Evolutionary conservation across 2,113 vertebrate genomes (phyloP).

Genomic region (Ameiurus melas): DNA sequence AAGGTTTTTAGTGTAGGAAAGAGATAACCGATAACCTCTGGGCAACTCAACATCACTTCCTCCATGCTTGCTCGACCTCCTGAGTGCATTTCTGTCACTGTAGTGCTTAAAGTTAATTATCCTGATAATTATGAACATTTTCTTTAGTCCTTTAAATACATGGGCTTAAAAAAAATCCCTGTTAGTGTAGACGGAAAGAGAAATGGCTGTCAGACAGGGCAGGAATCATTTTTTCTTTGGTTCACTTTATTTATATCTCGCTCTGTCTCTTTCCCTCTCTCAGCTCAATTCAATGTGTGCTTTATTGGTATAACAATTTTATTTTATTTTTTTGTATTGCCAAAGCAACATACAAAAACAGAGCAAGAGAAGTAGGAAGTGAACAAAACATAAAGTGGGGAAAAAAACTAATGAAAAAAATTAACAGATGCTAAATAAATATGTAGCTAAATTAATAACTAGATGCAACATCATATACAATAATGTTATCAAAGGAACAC

Average conservation of each 20-base stretch:
- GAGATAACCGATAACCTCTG: neutral
- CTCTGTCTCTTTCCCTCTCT: neutral
- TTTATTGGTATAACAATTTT: no score
- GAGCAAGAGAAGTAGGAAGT: no score
- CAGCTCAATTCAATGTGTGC: no score
- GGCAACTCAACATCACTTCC: constrained; percentile 23
- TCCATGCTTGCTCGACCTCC: neutral
- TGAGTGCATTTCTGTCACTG: neutral
- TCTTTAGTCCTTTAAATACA: neutral
- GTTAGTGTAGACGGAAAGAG: neutral
- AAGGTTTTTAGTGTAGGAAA: constrained; percentile 20
- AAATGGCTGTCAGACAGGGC: neutral
- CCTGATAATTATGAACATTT: neutral
- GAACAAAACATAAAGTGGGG: no score
- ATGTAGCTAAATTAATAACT: no score
- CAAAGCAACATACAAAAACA: no score
- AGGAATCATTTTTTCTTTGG: neutral
- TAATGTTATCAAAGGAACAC: no score
- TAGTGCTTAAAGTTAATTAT: neutral
- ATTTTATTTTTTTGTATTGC: no score
- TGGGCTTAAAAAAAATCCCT: neutral
- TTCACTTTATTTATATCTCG: neutral
- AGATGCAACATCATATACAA: no score
- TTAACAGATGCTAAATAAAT: no score
- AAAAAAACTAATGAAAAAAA: no score